A percentile compares a stretch with the other conserved stretches of the same genome.
These are phyloP conservation scores for Takifugu bimaculatus DNA, from an alignment of 2,113 vertebrate genomes.

Conservation along the genomic window DNA sequence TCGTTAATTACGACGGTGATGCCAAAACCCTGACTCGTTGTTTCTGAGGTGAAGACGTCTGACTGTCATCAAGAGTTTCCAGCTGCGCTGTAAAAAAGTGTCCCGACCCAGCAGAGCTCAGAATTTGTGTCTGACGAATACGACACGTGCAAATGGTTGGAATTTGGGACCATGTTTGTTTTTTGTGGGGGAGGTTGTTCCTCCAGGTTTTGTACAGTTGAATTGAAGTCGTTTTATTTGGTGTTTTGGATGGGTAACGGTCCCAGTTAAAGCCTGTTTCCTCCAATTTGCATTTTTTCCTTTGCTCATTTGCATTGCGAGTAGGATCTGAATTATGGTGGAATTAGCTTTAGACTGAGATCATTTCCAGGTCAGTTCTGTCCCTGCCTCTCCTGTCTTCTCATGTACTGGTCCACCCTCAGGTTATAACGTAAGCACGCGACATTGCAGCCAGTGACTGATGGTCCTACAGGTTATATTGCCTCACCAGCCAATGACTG, in stretches of 20 bases:
- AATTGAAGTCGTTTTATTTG: not conserved
- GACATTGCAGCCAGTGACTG: constrained; percentile 29
- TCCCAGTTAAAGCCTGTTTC: too few relatives aligned
- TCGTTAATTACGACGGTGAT: not conserved
- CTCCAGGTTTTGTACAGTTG: not conserved
- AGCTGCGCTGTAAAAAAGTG: too few relatives aligned
- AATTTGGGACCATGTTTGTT: constrained; percentile 3
- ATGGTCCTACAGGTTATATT: constrained; percentile 34
- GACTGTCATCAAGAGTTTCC: too few relatives aligned
- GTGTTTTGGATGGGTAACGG: not conserved
- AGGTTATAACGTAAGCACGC: constrained; percentile 28
- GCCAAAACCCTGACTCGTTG: not conserved
- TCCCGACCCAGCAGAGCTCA: too few relatives aligned
- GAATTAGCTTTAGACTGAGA: not conserved
- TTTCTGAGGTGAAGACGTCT: not conserved
- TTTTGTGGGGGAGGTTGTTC: not conserved
- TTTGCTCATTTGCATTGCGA: constrained; percentile 1
- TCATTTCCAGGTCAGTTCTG: constrained; percentile 14
- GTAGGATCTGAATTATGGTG: not conserved
- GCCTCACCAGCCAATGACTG: constrained; percentile 57
- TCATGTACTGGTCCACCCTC: constrained; percentile 41
- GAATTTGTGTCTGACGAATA: too few relatives aligned
- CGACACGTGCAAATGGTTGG: constrained; percentile 12
- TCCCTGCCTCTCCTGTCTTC: constrained; percentile 34
- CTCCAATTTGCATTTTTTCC: not conserved